Percentiles rank a stretch among this genome's conserved stretches.
These are phyloP conservation scores for Clarias laeviceps DNA, from an alignment of 2,797 vertebrate genomes.

Conservation along the genomic window DNA sequence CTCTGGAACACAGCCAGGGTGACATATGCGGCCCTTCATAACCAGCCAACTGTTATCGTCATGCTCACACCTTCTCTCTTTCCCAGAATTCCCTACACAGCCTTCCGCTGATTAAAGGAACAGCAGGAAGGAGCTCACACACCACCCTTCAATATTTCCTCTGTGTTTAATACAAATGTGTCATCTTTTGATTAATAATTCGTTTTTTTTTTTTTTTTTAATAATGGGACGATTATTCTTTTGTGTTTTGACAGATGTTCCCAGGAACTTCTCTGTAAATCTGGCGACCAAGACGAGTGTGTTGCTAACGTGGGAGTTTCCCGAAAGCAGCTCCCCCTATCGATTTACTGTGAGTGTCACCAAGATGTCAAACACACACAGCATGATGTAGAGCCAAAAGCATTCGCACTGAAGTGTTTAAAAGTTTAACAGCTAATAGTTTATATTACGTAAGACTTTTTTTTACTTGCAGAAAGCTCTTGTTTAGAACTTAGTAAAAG, in stretches of 20 bases:
- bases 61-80: constrained; percentile 45
- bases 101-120: constrained; percentile 22
- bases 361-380: background rate
- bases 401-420: background rate
- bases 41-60: constrained; percentile 36
- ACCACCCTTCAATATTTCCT: constrained; percentile 16
- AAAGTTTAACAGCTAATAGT: background rate
- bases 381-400: background rate
- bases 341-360: constrained; percentile 83
- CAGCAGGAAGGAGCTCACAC: constrained; percentile 27
- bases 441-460: background rate
- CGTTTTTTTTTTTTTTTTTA: background rate
- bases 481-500: background rate
- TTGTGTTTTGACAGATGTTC: constrained; percentile 82
- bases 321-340: constrained; percentile 82
- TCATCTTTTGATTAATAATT: constrained; percentile 15
- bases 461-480: background rate
- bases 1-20: constrained; percentile 40
- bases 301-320: constrained; percentile 95
- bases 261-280: constrained; percentile 97
- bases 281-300: constrained; percentile 96
- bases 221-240: constrained; percentile 21
- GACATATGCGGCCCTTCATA: constrained; percentile 42
- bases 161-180: background rate
- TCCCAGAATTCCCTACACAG: constrained; percentile 49